These are phyloP conservation scores for Panulirus ornatus DNA, from an alignment of 1,140 invertebrate species.

Conservation along the genomic window DNA sequence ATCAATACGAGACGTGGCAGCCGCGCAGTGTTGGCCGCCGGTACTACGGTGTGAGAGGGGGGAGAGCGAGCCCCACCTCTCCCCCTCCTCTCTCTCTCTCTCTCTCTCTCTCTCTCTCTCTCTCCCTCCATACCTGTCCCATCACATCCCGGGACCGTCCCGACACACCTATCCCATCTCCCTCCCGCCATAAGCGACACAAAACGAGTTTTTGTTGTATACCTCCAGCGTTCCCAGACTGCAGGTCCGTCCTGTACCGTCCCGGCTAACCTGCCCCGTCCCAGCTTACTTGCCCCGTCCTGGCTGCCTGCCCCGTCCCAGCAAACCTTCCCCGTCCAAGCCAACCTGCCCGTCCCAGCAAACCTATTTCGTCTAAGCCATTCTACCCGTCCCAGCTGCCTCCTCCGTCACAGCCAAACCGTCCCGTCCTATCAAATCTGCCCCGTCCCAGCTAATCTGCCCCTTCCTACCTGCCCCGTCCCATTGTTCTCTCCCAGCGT, in stretches of 20 bases:
- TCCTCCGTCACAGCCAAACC: too few species aligned
- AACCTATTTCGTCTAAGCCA: neutral
- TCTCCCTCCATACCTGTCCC: conserved; percentile 55
- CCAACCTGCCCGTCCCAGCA: neutral
- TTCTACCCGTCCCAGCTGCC: conserved; percentile 19
- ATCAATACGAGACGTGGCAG: conserved; percentile 71
- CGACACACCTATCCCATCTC: conserved; percentile 16
- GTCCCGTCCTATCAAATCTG: too few species aligned
- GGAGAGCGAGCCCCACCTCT: neutral
- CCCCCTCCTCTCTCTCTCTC: neutral
- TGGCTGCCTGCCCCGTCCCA: neutral
- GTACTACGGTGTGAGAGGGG: conserved; percentile 37
- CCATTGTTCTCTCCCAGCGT: conserved; percentile 40
- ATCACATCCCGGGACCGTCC: conserved; percentile 24
- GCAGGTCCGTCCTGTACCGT: neutral
- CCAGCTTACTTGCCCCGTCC: neutral
- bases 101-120: neutral
- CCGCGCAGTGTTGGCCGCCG: conserved; percentile 56
- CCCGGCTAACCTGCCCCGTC: too few species aligned
- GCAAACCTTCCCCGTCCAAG: neutral
- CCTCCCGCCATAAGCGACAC: too few species aligned
- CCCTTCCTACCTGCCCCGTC: too few species aligned
- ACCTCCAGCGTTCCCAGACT: neutral
- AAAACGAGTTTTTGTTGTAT: too few species aligned
- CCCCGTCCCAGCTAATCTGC: too few species aligned